Evolutionary conservation across 1,140 invertebrate species (phyloP).

Genomic region (Drosophila melanica): DNA sequence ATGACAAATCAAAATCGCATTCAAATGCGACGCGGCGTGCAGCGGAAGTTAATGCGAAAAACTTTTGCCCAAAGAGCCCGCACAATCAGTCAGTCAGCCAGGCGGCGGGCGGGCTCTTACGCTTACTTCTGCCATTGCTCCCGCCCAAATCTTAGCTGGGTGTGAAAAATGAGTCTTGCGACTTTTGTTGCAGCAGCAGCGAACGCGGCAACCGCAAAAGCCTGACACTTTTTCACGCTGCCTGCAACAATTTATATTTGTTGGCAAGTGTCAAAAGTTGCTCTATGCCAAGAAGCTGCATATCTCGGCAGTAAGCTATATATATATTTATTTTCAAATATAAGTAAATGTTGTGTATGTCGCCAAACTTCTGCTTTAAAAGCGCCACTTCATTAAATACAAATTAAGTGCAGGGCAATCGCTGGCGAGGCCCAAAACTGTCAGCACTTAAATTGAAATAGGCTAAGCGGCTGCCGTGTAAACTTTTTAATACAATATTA

Average conservation of each 20-base stretch:
- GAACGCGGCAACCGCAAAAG: slow-evolving; percentile 58
- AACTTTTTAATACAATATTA: slow-evolving; percentile 79
- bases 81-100: slow-evolving; percentile 73
- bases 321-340: not conserved
- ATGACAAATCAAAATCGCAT: slow-evolving; percentile 83
- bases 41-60: slow-evolving; percentile 82
- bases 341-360: not conserved
- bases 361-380: slow-evolving; percentile 41
- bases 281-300: slow-evolving; percentile 11
- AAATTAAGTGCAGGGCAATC: slow-evolving; percentile 48
- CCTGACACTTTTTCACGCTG: slow-evolving; percentile 71
- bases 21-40: slow-evolving; percentile 79
- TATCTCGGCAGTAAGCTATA: slow-evolving; percentile 23
- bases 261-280: slow-evolving; percentile 72
- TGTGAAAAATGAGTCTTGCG: slow-evolving; percentile 76
- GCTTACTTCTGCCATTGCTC: not conserved
- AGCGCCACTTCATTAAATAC: slow-evolving; percentile 56
- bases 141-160: slow-evolving; percentile 36
- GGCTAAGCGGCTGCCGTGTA: slow-evolving; percentile 48
- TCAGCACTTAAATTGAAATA: slow-evolving; percentile 49
- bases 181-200: slow-evolving; percentile 54
- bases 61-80: slow-evolving; percentile 68
- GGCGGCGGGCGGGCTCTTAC: not conserved
- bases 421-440: slow-evolving; percentile 22
- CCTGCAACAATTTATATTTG: slow-evolving; percentile 76